Percentiles rank a stretch among this genome's conserved stretches.
Conservation (phyloP, 2,888 invertebrate genomes). For the Neocrepidodera transversa region DNA sequence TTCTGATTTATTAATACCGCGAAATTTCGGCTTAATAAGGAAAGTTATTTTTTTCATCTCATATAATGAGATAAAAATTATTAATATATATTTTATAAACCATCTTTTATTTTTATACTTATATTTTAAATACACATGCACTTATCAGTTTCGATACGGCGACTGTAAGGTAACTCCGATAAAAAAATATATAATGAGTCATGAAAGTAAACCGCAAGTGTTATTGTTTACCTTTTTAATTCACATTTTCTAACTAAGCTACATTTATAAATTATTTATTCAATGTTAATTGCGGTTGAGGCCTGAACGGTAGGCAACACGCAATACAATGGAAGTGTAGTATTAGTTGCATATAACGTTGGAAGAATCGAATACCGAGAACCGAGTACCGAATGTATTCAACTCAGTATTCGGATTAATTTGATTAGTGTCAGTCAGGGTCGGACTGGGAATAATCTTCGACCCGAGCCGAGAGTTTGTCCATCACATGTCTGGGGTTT, state of each 20-base stretch:
- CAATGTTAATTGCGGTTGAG: background rate
- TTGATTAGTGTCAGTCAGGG: too few relatives aligned
- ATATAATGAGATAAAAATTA: too few relatives aligned
- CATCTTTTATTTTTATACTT: background rate
- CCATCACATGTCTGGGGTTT: too few relatives aligned
- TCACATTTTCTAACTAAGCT: conserved; percentile 1
- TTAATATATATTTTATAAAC: too few relatives aligned
- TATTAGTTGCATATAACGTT: too few relatives aligned
- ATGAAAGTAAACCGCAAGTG: conserved; percentile 16
- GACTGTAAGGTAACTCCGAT: conserved; percentile 4
- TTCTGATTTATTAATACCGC: background rate
- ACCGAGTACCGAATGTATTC: too few relatives aligned
- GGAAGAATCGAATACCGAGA: too few relatives aligned
- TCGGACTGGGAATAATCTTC: too few relatives aligned
- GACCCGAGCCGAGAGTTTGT: too few relatives aligned
- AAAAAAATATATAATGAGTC: conserved; percentile 19
- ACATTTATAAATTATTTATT: background rate
- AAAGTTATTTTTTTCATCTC: too few relatives aligned
- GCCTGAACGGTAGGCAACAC: conserved; percentile 9
- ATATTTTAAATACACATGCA: background rate
- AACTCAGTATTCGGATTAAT: too few relatives aligned
- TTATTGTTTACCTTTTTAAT: conserved; percentile 23
- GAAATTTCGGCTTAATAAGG: too few relatives aligned
- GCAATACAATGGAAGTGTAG: background rate
- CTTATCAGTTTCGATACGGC: conserved; percentile 14